Conservation (phyloP, 2,797 vertebrate genomes). For the Girardinus metallicus region DNA sequence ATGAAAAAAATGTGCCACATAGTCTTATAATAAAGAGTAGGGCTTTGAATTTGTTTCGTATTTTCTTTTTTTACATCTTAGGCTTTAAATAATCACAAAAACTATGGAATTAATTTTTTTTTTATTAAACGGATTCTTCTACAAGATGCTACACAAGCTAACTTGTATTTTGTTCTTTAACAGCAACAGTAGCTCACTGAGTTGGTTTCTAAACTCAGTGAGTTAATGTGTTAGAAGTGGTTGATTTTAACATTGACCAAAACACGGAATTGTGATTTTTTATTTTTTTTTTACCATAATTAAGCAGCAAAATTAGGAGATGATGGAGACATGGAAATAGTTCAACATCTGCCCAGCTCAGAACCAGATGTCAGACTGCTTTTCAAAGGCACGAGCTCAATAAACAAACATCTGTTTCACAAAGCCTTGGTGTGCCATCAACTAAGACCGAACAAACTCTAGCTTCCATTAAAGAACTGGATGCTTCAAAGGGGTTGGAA, state of each 20-base stretch:
- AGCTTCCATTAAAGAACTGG: not conserved
- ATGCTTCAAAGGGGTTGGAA: not conserved
- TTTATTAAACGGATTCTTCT: not conserved
- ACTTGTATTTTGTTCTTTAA: not conserved
- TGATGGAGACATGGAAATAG: not conserved
- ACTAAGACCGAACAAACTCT: not conserved
- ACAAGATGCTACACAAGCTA: not conserved
- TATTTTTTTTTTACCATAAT: not conserved
- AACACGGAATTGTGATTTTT: not conserved
- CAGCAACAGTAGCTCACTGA: not conserved
- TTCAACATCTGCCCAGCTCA: not conserved
- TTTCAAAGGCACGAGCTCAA: not conserved
- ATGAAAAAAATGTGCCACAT: not conserved
- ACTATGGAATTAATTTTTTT: not conserved
- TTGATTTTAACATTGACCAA: not conserved
- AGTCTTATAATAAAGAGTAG: not conserved
- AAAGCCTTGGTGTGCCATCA: not conserved
- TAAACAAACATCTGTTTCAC: not conserved
- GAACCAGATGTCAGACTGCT: not conserved
- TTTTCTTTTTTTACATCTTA: not conserved
- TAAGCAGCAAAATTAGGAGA: not conserved
- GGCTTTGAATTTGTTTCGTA: not conserved
- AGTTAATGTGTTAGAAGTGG: not conserved
- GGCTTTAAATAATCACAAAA: not conserved
- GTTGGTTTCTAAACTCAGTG: not conserved